phyloP scores from a whole-genome alignment of 2,888 invertebrate species.

The Melanchra persicariae region DNA sequence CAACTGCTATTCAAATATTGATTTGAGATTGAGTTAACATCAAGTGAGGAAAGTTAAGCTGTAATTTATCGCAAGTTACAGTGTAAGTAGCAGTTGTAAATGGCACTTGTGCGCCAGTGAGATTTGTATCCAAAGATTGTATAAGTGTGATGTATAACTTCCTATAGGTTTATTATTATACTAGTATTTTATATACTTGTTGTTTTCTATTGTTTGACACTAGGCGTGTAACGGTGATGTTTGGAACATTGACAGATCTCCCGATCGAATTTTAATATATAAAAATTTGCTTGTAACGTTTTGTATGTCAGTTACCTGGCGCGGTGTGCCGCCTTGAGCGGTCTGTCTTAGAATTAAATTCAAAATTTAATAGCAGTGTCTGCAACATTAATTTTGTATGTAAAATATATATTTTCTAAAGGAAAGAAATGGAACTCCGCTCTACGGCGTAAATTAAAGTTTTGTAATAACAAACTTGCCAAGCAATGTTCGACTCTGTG shows the following conservation, averaged over 20 bases:
- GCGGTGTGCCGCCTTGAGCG: conserved; percentile 34
- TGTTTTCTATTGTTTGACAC: conserved; percentile 85
- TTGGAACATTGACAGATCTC: conserved; percentile 82
- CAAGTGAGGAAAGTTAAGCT: neutral
- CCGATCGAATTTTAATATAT: conserved; percentile 77
- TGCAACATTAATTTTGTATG: conserved; percentile 69
- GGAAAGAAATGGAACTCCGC: conserved; percentile 71
- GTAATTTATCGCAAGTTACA: neutral
- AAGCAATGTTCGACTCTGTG: conserved; percentile 70
- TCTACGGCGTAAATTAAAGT: conserved; percentile 51
- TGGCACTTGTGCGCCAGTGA: conserved; percentile 72
- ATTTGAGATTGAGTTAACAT: neutral
- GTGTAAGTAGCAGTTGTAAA: conserved; percentile 36
- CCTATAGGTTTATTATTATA: conserved; percentile 88
- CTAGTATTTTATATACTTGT: conserved; percentile 87
- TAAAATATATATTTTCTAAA: conserved; percentile 60
- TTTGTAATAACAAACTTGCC: conserved; percentile 62
- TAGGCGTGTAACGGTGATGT: conserved; percentile 77
- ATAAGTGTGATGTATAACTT: conserved; percentile 87
- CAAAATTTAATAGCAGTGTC: conserved; percentile 68
- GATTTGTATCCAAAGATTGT: conserved; percentile 90
- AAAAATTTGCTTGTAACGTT: conserved; percentile 59
- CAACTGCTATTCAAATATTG: conserved; percentile 31
- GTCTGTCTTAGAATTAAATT: conserved; percentile 60
- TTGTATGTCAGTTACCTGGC: conserved; percentile 59